Evolutionary conservation across 1,140 invertebrate genomes (phyloP), one percentile per base, ranked within the genome.

Genomic region (Gonioctena quinquepunctata): DNA sequence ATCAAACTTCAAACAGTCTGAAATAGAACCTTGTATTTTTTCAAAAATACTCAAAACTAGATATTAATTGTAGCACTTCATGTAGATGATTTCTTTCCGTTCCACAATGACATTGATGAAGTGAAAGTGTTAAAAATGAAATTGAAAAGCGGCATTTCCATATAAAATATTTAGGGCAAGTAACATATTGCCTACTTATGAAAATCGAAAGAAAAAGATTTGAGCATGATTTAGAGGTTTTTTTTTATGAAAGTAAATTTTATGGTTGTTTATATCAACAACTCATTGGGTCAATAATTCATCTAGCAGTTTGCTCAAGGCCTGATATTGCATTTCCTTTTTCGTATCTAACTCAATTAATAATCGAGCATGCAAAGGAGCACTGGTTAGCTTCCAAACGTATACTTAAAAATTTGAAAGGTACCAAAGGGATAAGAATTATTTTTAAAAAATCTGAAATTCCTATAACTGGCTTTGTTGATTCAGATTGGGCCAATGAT

Each of bases 401-500:
- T 59, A 60, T 73, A 50, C 18, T 71, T 3, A 68, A 56, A 26
- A 70, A 73, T 68, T 23, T 70, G 48, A 75, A 73, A 50, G 60
- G 27, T 33, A 73, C 74, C 52, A 49, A 26, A n/a, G 52, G 71
- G 18, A 18, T 61, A 26, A 59, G 61, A 61, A 68, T 75, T 25
- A 3, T 25, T 8, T 66, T 66, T 50, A 60, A 50, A 25, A 69
- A 70, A 70, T 52, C 42, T 21, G 28, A 59, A 27, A 62, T 23
- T 28, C 5, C 6, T 60, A 26, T 66, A 50, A 27, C 23, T 59
- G 75, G 75, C 50, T 83, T 74, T 69, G 62, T 68, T 18, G 84
- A 84, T 73, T 75, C 81, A 4, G 82, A 84, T 63, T 84, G 79
- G 77, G 81, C 70, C 11, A 76, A 76, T 49, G 69, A 82, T 67